Conservation (phyloP, 1,140 invertebrate species). For the Listronotus bonariensis region DNA sequence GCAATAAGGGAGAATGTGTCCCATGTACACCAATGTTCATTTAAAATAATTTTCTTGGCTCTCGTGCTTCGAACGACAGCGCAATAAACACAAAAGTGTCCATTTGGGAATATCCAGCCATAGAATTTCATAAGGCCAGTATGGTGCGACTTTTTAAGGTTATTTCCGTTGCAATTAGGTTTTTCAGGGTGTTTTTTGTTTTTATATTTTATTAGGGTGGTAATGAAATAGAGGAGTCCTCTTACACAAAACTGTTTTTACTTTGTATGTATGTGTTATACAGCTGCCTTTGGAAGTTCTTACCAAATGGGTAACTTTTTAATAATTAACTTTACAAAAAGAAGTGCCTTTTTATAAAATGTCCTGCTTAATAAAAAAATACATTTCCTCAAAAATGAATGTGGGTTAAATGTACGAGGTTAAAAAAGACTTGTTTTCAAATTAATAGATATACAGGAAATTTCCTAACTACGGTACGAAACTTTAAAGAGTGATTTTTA, state of each 20-base stretch:
- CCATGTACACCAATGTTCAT: conserved; percentile 27
- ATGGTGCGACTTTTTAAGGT: conserved; percentile 19
- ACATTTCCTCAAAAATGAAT: no score
- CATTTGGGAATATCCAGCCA: conserved; percentile 26
- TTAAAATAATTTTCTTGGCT: conserved; percentile 36
- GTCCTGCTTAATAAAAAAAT: no score
- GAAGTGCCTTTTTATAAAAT: no score
- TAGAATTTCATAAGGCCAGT: conserved; percentile 34
- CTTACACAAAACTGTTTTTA: not conserved
- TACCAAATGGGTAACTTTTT: no score
- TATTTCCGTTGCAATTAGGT: conserved; percentile 13
- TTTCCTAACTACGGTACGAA: no score
- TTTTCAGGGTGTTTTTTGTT: not conserved
- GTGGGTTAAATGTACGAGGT: no score
- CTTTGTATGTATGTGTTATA: no score
- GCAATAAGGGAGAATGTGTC: conserved; percentile 36
- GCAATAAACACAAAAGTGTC: conserved; percentile 37
- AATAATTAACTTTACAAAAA: no score
- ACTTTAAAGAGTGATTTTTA: no score
- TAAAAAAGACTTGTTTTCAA: no score
- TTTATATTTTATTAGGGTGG: not conserved
- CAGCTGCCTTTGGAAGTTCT: no score
- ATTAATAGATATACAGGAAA: no score
- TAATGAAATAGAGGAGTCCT: not conserved
- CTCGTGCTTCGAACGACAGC: conserved; percentile 23